Percentiles rank a stretch among this genome's conserved stretches.
phyloP scores from a whole-genome alignment of 2,797 vertebrate species.

The Acanthurus lineatus region DNA sequence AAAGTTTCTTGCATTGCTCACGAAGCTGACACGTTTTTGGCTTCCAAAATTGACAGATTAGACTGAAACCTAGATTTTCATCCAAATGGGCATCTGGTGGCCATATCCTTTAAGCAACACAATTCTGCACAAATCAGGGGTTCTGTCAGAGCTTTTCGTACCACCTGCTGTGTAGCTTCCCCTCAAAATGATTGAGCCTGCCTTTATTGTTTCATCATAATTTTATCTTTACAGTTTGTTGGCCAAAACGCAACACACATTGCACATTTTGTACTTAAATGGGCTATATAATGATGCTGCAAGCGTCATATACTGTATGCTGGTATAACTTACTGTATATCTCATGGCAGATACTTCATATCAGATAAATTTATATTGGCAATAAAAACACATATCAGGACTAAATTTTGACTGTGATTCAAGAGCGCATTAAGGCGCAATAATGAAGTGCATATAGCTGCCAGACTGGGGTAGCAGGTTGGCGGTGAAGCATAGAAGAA shows the following conservation, averaged over 20 bases:
- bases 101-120: conserved; percentile 92
- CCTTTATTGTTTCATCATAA: conserved; percentile 85
- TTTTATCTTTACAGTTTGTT: conserved; percentile 84
- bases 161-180: conserved; percentile 88
- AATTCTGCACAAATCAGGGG: conserved; percentile 89
- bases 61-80: conserved; percentile 88
- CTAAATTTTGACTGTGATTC: conserved; percentile 83
- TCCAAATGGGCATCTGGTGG: conserved; percentile 92
- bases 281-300: conserved; percentile 63
- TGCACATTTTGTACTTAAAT: conserved; percentile 79
- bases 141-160: conserved; percentile 89
- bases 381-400: conserved; percentile 79
- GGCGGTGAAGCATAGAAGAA: conserved; percentile 83
- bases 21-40: conserved; percentile 82
- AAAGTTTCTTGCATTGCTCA: conserved; percentile 77
- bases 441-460: conserved; percentile 86
- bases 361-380: conserved; percentile 75
- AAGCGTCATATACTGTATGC: conserved; percentile 55
- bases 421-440: conserved; percentile 86
- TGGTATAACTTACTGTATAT: conserved; percentile 57
- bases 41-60: conserved; percentile 83
- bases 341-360: conserved; percentile 60
- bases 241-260: conserved; percentile 79
- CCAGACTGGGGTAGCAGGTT: conserved; percentile 86
- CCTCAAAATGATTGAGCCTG: conserved; percentile 84